Conservation (phyloP, 2,113 vertebrate genomes). For the Todiramphus saurophagus region DNA sequence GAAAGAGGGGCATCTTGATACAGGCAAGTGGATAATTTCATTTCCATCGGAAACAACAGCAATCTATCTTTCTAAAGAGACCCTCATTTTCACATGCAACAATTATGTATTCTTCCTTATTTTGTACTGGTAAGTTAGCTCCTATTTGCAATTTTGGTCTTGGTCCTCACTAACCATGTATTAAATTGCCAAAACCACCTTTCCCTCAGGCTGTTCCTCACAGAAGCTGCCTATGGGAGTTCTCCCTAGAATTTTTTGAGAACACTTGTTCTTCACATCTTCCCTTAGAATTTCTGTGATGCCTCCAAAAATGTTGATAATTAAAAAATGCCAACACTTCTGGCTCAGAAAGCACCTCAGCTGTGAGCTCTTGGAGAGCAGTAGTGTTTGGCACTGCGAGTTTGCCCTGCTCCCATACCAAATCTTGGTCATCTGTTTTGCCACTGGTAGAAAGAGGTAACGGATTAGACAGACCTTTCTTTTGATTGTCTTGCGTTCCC, state of each 20-base stretch:
- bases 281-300: background rate
- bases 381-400: rapidly evolving
- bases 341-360: background rate
- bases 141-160: background rate
- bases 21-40: background rate
- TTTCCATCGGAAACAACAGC: background rate
- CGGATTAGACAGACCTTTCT: background rate
- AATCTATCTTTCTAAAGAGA: background rate
- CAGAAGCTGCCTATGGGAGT: background rate
- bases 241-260: background rate
- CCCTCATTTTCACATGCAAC: background rate
- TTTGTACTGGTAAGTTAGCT: background rate
- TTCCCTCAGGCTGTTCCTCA: background rate
- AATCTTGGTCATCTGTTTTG: background rate
- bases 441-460: background rate
- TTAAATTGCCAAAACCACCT: background rate
- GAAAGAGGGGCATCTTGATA: background rate
- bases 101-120: background rate
- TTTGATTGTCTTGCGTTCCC: background rate
- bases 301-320: background rate
- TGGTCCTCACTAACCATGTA: background rate
- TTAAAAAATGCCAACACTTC: background rate
- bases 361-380: background rate
- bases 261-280: background rate
- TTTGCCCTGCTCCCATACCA: background rate